phyloP scores from a whole-genome alignment of 2,797 vertebrate species.

The Syngnathus acus region DNA sequence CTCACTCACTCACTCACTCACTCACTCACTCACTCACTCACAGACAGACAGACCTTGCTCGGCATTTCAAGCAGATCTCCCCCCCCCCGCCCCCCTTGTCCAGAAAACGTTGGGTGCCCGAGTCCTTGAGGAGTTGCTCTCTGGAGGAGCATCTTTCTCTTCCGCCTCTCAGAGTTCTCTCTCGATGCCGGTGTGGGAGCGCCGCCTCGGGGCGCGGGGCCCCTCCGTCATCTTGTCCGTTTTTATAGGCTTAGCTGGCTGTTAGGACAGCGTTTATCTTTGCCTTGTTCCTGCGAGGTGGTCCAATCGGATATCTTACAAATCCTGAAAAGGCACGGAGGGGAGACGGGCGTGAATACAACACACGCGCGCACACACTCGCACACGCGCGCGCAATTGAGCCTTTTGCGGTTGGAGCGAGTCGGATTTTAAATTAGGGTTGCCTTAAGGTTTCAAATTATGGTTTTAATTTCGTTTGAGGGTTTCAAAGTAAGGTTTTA shows the following conservation, averaged over 20 bases:
- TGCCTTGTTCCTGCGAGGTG: constrained; percentile 40
- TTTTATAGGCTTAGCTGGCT: constrained; percentile 26
- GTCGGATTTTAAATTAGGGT: too few relatives aligned
- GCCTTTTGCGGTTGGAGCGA: too few relatives aligned
- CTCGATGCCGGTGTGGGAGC: background rate
- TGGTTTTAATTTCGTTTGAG: too few relatives aligned
- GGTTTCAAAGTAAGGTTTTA: too few relatives aligned
- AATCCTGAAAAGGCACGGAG: constrained; percentile 40
- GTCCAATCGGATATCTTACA: constrained; percentile 55
- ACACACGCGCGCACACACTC: constrained; percentile 2
- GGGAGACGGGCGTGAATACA: constrained; percentile 21
- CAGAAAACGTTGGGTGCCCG: constrained; percentile 23
- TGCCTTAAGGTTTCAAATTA: background rate
- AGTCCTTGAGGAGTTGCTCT: constrained; percentile 30
- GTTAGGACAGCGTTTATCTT: constrained; percentile 30
- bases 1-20: too few relatives aligned
- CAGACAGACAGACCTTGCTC: constrained; percentile 11
- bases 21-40: too few relatives aligned
- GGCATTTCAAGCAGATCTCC: constrained; percentile 56
- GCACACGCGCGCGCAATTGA: too few relatives aligned
- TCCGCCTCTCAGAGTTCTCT: background rate
- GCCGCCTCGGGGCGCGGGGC: constrained; percentile 19
- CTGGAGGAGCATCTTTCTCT: background rate
- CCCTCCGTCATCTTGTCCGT: constrained; percentile 18
- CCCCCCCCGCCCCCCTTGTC: constrained; percentile 19